phyloP scores from a whole-genome alignment of 2,888 invertebrate genomes.

The Glyphotaelius pellucidus region DNA sequence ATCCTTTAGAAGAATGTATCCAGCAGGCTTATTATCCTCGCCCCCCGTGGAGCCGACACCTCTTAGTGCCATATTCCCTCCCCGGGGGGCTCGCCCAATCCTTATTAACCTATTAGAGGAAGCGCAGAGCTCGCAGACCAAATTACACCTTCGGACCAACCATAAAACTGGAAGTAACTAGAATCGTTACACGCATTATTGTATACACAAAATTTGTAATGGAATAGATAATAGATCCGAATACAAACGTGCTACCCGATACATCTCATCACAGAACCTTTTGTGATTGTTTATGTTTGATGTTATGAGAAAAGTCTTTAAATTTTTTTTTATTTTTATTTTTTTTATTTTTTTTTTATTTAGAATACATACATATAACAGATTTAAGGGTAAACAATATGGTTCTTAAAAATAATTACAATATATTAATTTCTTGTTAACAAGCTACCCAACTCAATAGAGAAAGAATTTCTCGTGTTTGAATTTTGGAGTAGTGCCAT shows the following conservation, averaged over 20 bases:
- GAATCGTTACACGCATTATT: conserved; percentile 59
- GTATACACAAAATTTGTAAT: conserved; percentile 43
- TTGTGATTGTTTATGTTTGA: conserved; percentile 9
- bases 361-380: no score
- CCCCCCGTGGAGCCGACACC: conserved; percentile 49
- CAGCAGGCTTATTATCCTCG: not conserved
- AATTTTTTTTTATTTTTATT: no score
- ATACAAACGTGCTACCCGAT: conserved; percentile 23
- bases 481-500: no score
- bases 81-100: conserved; percentile 49
- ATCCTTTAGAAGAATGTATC: conserved; percentile 17
- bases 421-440: no score
- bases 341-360: no score
- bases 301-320: not conserved
- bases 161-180: conserved; percentile 41
- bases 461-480: no score
- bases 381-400: no score
- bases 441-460: no score
- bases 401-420: no score
- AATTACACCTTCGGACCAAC: conserved; percentile 25
- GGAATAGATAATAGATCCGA: conserved; percentile 36
- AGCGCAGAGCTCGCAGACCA: conserved; percentile 6
- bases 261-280: conserved; percentile 15
- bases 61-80: conserved; percentile 54
- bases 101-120: conserved; percentile 38